Percentiles rank a stretch among this genome's conserved stretches.
phyloP scores from a whole-genome alignment of 2,113 vertebrate species.

The Cepphus grylle region DNA sequence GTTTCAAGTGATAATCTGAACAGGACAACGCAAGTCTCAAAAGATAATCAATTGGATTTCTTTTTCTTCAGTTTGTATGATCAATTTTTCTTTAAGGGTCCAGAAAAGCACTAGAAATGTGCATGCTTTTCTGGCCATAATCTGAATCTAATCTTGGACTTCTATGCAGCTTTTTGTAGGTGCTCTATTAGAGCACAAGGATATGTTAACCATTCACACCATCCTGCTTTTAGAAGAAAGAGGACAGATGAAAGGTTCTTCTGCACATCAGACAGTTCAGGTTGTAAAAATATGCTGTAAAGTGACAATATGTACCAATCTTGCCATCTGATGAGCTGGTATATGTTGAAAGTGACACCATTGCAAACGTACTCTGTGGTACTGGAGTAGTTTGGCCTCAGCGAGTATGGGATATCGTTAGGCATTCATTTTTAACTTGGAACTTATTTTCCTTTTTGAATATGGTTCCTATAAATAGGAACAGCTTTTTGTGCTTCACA shows the following conservation, averaged over 20 bases:
- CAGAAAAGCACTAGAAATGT: not conserved
- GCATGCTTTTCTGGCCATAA: not conserved
- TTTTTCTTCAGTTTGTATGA: not conserved
- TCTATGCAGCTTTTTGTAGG: not conserved
- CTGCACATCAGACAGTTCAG: not conserved
- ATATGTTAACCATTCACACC: not conserved
- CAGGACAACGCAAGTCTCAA: not conserved
- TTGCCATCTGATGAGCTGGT: not conserved
- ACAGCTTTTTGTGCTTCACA: not conserved
- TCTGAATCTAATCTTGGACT: not conserved
- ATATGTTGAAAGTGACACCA: not conserved
- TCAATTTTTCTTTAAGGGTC: not conserved
- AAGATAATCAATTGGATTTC: not conserved
- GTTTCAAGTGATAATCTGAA: not conserved
- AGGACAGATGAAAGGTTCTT: not conserved
- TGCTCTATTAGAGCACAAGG: not conserved
- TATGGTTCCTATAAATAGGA: not conserved
- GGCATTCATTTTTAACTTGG: not conserved
- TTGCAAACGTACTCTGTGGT: accelerated
- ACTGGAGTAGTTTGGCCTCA: not conserved
- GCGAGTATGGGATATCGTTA: not conserved
- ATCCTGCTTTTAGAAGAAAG: not conserved
- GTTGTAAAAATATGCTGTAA: not conserved
- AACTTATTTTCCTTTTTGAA: not conserved
- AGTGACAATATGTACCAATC: not conserved